Base-by-base conservation (phyloP, 2,888 invertebrate species). In the Harpalus rufipes region DNA sequence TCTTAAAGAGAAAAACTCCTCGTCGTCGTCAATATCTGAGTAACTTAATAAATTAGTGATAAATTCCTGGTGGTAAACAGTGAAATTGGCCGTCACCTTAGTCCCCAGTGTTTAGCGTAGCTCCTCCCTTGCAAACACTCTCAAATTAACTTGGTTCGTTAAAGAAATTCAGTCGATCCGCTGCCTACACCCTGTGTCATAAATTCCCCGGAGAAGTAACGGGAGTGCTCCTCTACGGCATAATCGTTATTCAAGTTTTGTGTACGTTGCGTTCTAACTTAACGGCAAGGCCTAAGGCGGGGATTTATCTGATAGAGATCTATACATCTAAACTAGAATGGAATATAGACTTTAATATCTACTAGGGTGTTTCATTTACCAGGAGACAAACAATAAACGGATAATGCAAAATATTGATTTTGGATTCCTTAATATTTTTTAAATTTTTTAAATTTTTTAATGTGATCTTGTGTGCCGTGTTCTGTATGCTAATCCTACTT, bases 241-340 rank as follows among this genome's bases (percentile, higher is more conserved):
- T 63, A 63, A 63, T 63, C 63, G 63, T 63, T 63, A 63, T 63
- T 63, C 63, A 63, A 63, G 25, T 63, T 63, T 63, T 63, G 63
- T 63, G 63, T 63, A 63, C 63, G 18, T 63, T 25, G 25, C 63
- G 63, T 63, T 63, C 21, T 12, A 25, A 63, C 63, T 21, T 63
- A 63, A 25, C 63, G 63, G 21, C 21, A 5, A 18, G 10, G 61
- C 61, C 18, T 18, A 8, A 21, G 18, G 63, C 63, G 21, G 7
- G 18, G 63, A 12, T 21, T 63, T 63, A 25, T 63, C 25, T 63
- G 63, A 63, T 63, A 18, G 63, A 63, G 18, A 59, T 14, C 59
- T 14, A 59, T 59, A 59, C 18, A 59, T 59, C 18, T 59, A 18
- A 59, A 59, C 59, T 59, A 59, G 59, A 18, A 59, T 59, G 59